Conservation (phyloP, 2,113 vertebrate species). For the Numenius arquata region DNA sequence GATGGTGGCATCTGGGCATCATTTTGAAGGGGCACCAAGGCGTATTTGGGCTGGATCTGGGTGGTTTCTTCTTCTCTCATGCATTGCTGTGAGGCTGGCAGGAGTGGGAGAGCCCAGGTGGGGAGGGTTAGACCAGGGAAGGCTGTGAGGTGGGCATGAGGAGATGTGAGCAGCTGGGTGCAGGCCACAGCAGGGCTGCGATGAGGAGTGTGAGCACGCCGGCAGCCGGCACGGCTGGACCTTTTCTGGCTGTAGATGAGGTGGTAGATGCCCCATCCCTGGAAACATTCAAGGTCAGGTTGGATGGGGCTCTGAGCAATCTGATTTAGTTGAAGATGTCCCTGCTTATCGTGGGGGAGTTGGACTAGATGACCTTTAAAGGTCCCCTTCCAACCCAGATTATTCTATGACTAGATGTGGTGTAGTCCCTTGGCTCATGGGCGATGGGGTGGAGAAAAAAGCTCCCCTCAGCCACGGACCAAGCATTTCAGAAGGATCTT, state of each 20-base stretch:
- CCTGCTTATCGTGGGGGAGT: neutral
- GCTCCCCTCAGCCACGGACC: fast-evolving
- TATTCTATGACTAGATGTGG: neutral
- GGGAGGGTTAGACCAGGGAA: neutral
- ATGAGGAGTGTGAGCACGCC: fast-evolving
- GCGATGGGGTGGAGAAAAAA: neutral
- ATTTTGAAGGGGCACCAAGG: neutral
- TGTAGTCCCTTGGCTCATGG: neutral
- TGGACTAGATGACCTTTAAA: neutral
- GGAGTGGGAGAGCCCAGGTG: neutral
- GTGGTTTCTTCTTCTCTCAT: neutral
- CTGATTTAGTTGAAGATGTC: neutral
- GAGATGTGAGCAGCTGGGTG: neutral
- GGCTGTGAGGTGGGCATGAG: fast-evolving
- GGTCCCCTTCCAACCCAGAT: neutral
- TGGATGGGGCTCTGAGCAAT: neutral
- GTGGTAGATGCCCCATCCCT: neutral
- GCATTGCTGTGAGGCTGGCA: neutral
- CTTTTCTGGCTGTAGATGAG: neutral
- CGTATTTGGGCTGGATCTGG: neutral
- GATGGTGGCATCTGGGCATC: neutral
- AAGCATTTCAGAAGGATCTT: neutral
- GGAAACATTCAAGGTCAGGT: neutral
- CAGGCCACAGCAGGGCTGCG: neutral
- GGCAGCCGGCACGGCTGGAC: neutral